Conservation (phyloP, 1,140 invertebrate species). For the Batillaria attramentaria region DNA sequence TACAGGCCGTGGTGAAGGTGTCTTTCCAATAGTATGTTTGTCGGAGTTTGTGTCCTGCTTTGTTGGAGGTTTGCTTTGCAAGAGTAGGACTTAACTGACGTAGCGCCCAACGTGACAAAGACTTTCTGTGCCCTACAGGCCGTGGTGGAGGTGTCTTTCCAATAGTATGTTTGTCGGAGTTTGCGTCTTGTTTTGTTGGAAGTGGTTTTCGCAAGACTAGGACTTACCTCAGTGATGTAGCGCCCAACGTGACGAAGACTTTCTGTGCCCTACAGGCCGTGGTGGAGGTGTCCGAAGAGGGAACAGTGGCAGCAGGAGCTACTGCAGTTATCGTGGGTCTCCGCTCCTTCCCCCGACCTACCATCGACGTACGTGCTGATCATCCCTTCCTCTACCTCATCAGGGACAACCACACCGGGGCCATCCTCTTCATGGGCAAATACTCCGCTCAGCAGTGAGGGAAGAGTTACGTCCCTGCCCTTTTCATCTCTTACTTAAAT, state of each 20-base stretch:
- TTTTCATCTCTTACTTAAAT: neutral
- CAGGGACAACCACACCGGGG: slow-evolving; percentile 27
- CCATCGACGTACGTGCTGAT: neutral
- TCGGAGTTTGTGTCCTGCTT: too few relatives aligned
- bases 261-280: slow-evolving; percentile 58
- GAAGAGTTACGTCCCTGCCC: too few relatives aligned
- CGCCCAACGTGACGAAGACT: neutral
- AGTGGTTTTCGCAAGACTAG: neutral
- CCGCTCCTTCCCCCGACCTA: neutral
- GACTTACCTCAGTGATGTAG: neutral
- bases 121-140: neutral
- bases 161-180: too few relatives aligned
- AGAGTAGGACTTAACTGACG: neutral
- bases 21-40: neutral
- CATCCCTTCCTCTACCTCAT: slow-evolving; percentile 36
- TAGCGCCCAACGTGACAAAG: neutral
- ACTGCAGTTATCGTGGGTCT: slow-evolving; percentile 55
- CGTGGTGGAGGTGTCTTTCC: neutral
- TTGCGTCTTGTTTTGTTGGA: too few relatives aligned
- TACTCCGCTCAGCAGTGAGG: slow-evolving; percentile 9
- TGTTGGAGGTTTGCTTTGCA: too few relatives aligned
- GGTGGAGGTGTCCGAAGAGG: slow-evolving; percentile 72
- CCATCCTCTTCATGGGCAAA: slow-evolving; percentile 29
- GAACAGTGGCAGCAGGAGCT: slow-evolving; percentile 71
- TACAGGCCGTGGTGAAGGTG: neutral